Evolutionary conservation across 2,888 invertebrate species (phyloP), one percentile per base, ranked within the genome.

Genomic region (Calameuta filiformis): DNA sequence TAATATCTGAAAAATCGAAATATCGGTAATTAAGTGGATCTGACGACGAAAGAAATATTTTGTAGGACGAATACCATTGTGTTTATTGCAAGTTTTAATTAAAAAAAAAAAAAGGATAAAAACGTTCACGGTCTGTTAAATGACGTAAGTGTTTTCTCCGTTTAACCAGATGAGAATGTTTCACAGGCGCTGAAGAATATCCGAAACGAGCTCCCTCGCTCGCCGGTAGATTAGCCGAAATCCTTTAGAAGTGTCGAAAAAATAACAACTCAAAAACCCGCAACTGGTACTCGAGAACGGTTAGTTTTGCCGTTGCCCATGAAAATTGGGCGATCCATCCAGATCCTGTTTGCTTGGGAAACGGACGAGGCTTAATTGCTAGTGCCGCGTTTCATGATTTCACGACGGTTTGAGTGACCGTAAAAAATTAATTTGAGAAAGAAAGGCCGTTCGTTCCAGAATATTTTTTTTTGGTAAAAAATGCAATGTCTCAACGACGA

Each of bases 151-250:
- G 78, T 23, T 56, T 9, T 56, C 40, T 56, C 6, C 40, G 40
- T 56, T 23, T 56, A 56, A 56, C 40, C 40, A 56, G 40, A 56
- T 56, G 23, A 56, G 40, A 56, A 56, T 56, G 6, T 56, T 56
- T 56, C 40, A 56, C 40, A 56, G 73, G 56, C 71, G 75, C 77
- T 73, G 34, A 68, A 73, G 76, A 37, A 76, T 56, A n/a, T 33
- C 71, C 40, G 40, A 79, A 79, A 81, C 76, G 78, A 80, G 75
- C 78, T 75, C 35, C 35, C 34, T 73, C 69, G 35, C 15, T 40
- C 56, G 31, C 6, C 82, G 80, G 82, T 79, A 84, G 88, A 85
- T 89, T 87, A 85, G 85, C 85, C 78, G 78, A 77, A 79, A 85
- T 85, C 82, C 83, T 83, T 80, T 80, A 79, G 79, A 82, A 83